These are phyloP conservation scores for Vidua macroura DNA, from an alignment of 2,113 vertebrate genomes.

Conservation along the genomic window DNA sequence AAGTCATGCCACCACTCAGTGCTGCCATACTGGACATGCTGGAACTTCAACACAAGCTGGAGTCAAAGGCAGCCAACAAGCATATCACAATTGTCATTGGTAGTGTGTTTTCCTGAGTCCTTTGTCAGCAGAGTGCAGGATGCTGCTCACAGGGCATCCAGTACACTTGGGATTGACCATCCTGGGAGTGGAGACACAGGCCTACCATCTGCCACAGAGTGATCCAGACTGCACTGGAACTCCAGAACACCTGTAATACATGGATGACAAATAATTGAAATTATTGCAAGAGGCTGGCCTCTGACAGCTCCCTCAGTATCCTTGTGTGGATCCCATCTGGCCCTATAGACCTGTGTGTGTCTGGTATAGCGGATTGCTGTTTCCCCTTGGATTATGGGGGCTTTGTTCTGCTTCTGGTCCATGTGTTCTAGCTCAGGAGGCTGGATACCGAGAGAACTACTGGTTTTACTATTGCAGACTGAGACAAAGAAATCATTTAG, in stretches of 20 bases:
- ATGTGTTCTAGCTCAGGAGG: neutral
- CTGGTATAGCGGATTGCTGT: neutral
- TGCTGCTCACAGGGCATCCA: rapidly evolving
- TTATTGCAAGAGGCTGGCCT: neutral
- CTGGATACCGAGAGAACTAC: neutral
- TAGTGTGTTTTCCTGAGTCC: neutral
- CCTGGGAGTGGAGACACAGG: neutral
- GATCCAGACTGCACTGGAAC: neutral
- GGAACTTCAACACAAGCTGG: neutral
- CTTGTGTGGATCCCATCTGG: neutral
- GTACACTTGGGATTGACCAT: neutral
- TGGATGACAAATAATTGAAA: neutral
- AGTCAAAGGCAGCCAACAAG: neutral
- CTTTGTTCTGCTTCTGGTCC: neutral
- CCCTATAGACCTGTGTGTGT: neutral
- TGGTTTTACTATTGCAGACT: neutral
- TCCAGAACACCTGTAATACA: neutral
- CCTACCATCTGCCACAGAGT: neutral
- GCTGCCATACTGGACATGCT: neutral
- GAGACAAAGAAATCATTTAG: neutral
- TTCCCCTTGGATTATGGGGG: neutral
- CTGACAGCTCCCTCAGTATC: neutral
- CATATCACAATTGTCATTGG: neutral
- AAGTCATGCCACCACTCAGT: neutral
- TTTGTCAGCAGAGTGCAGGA: neutral